Evolutionary conservation across 2,113 vertebrate species (phyloP).

Genomic region (Burhinus oedicnemus): DNA sequence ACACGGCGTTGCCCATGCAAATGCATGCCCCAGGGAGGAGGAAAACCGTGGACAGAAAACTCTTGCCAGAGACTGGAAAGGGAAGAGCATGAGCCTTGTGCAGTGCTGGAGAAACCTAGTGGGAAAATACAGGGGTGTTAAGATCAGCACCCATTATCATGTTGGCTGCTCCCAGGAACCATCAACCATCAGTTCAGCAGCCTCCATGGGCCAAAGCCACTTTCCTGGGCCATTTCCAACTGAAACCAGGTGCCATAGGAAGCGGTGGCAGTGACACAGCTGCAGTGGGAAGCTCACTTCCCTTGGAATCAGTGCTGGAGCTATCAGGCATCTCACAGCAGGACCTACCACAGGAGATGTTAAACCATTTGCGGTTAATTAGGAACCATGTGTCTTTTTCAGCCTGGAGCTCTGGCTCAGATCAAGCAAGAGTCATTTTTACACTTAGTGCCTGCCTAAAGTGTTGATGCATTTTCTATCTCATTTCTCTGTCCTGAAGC

Average conservation of each 20-base stretch:
- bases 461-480: background rate
- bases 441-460: background rate
- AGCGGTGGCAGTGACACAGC: background rate
- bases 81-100: accelerated
- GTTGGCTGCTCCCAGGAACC: background rate
- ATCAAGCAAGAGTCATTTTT: background rate
- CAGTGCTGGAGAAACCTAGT: background rate
- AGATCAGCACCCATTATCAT: accelerated
- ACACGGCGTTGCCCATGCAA: accelerated
- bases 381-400: background rate
- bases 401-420: background rate
- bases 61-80: background rate
- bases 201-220: background rate
- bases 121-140: background rate
- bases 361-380: background rate
- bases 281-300: background rate
- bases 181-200: background rate
- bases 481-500: background rate
- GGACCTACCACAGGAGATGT: background rate
- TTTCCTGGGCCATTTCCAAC: background rate
- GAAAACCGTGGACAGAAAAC: background rate
- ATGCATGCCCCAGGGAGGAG: accelerated
- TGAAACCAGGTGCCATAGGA: background rate
- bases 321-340: background rate
- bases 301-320: background rate